phyloP scores from a whole-genome alignment of 2,113 vertebrate species.

The Eleginops maclovinus region DNA sequence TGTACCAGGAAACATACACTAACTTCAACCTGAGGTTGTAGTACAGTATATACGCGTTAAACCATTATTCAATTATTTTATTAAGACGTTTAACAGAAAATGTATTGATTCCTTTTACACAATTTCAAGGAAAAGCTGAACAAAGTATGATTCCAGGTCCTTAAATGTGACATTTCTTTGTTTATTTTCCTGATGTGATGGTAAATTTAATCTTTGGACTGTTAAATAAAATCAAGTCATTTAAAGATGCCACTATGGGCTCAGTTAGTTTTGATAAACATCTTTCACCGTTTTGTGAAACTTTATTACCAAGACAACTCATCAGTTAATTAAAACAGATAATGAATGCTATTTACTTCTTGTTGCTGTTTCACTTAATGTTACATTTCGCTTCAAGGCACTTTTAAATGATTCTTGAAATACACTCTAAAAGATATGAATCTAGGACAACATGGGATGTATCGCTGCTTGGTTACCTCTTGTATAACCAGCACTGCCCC shows the following conservation, averaged over 20 bases:
- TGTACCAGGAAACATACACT: background rate
- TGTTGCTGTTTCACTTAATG: background rate
- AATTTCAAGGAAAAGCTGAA: too few relatives aligned
- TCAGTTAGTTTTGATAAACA: background rate
- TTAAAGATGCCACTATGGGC: background rate
- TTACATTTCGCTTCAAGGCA: background rate
- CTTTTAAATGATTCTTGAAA: background rate
- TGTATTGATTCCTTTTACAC: too few relatives aligned
- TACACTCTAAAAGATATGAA: background rate
- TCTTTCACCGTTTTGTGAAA: background rate
- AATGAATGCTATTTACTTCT: background rate
- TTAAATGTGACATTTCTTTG: background rate
- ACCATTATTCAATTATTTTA: too few relatives aligned
- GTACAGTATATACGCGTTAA: background rate
- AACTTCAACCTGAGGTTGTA: background rate
- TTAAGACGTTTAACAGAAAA: background rate
- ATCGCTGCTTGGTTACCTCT: conserved; percentile 2
- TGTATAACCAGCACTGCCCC: background rate
- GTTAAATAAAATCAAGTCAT: background rate
- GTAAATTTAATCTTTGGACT: background rate
- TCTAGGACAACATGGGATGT: background rate
- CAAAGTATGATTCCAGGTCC: background rate
- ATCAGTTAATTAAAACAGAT: background rate
- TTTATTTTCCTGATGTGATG: background rate
- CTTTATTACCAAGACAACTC: background rate